Evolutionary conservation across 2,113 vertebrate species (phyloP), one percentile per base, ranked within the genome.

Genomic region (Seriola aureovittata): DNA sequence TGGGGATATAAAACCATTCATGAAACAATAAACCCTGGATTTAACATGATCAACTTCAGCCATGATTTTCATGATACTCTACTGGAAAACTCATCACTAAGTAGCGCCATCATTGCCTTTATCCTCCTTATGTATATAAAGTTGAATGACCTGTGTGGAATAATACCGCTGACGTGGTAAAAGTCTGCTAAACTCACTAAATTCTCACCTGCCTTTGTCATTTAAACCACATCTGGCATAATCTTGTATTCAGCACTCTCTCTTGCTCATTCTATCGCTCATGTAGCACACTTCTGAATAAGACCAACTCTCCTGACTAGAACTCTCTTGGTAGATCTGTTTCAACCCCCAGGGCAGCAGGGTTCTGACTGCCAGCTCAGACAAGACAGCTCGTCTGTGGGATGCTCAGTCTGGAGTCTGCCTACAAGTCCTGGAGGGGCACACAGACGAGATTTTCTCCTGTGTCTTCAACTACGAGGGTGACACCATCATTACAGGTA

Each of bases 401-500:
- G 97, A 98, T n/a, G 95, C 88, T 73, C 93, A 93, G 72, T 96
- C 97, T 1, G 98, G 97, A 59, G 91, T 92, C 2, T 98, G 97
- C 77, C 93, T 98, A 29, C 98, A 98, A 94, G 84, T 96, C 65
- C 91, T 99, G n/a, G 91, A 96, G 81, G 98, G 98, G 1, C 98
- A 99, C 92, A 94, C 84, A 0, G 98, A 98, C 63, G 97, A 99
- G 81, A 97, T 99, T 86, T 99, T 99, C 90, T 99, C 97, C 55
- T 98, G 96, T 1, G 95, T 95, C 80, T 99, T 99, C 90, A 99
- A 99, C 93, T 99, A 99, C 11, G 94, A 95, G 90, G 98, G 98
- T 0, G 93, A 98, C 93, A 96, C 91, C 55, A 96, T 99, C 78
- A 97, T 96, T 78, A 94, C 90, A 88, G 89, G 91, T 93, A 84